Base-by-base conservation (phyloP, 2,797 vertebrate species). In the Fundulus diaphanus region DNA sequence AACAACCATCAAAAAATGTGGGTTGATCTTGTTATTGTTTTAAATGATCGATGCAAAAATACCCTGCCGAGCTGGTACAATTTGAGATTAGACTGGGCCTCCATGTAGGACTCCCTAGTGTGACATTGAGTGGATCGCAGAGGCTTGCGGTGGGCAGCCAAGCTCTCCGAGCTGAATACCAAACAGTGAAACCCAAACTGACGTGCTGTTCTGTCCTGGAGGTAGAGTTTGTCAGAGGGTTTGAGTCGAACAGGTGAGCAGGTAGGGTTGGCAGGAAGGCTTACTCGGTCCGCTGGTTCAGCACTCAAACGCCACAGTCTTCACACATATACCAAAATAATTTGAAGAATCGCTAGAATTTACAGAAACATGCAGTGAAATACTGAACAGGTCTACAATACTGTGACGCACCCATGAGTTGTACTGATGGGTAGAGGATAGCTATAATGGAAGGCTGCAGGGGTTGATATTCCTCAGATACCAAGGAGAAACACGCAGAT, bases 151-250 rank as follows among this genome's bases (percentile, higher is more conserved):
- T 54, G n/a, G 46, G n/a, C 57, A 33, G 35, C 31, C 70, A 57
- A 31, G 37, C 31, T 65, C 29, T 66, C 33, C 22, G 49, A 72
- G 61, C 61, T 15, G 61, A 65, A 67, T 31, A 40, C 40, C 31
- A 78, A 72, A 42, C 31, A 29, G 35, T n/a, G 65, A 68, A 73
- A 72, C 63, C 70, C 57, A 20, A 68, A 67, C 63, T 49, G 40
- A 78, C n/a, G 3, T 44, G 29, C 9, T 40, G n/a, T 49, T 40
- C 40, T 29, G 44, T 68, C 70, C 48, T 51, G n/a, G 18, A 78
- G 31, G 51, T 48, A 29, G 49, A 40, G 46, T 63, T 51, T 51
- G 67, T 52, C 70, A 67, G 61, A 37, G 61, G 52, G 51, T 37
- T 15, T 46, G 66, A 59, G 31, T 33, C 35, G 15, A 66, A 44